Conservation (phyloP, 2,888 invertebrate species). For the Scaptomyza flava region DNA sequence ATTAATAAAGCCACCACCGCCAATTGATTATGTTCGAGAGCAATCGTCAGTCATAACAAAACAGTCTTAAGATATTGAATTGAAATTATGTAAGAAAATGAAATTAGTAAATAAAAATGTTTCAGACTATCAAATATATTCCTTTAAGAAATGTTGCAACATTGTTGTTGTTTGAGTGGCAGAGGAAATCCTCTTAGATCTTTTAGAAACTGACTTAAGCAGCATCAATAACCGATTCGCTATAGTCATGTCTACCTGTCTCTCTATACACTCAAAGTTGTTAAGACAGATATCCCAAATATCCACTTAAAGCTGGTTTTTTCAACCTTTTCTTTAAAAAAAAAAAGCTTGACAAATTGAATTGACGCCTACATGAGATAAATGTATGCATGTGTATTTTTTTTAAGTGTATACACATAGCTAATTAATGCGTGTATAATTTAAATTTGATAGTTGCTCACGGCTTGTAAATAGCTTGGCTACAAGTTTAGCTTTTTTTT, state of each 20-base stretch:
- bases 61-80: not conserved
- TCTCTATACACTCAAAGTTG: not conserved
- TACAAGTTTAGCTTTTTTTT: slow-evolving; percentile 28
- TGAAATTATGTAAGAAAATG: too few relatives aligned
- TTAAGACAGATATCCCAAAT: not conserved
- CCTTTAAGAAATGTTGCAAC: too few relatives aligned
- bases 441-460: slow-evolving; percentile 23
- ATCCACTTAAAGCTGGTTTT: not conserved
- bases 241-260: not conserved
- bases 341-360: slow-evolving; percentile 6
- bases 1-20: slow-evolving; percentile 54
- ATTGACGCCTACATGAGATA: slow-evolving; percentile 44
- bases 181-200: not conserved
- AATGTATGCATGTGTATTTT: slow-evolving; percentile 9
- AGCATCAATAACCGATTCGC: slow-evolving; percentile 3
- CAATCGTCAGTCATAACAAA: not conserved
- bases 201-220: not conserved
- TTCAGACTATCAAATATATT: not conserved
- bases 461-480: slow-evolving; percentile 47
- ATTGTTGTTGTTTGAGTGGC: not conserved
- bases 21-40: slow-evolving; percentile 9
- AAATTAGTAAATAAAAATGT: not conserved
- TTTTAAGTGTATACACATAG: slow-evolving; percentile 8
- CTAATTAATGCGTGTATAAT: slow-evolving; percentile 53
- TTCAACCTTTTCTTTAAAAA: not conserved